These are phyloP conservation scores for Thalassaphorura encarpata DNA, from an alignment of 1,140 invertebrate species.

Conservation along the genomic window DNA sequence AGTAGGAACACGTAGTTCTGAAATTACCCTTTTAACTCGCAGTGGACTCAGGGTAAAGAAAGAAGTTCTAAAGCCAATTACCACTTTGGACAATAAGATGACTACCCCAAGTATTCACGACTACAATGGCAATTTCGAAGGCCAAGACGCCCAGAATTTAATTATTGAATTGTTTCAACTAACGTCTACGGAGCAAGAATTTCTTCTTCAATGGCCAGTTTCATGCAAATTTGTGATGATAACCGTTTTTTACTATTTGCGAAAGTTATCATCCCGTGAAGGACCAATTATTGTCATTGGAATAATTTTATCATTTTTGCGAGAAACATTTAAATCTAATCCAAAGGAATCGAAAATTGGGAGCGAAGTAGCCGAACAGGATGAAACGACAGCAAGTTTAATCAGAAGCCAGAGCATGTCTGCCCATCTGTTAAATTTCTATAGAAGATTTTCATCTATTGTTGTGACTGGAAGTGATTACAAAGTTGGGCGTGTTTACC, in stretches of 20 bases:
- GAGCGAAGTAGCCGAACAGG: not conserved
- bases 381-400: not conserved
- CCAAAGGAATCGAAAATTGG: not conserved
- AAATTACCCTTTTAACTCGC: slow-evolving; percentile 1
- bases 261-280: not conserved
- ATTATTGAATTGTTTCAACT: not conserved
- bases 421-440: not conserved
- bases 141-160: not conserved
- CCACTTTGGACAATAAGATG: not conserved
- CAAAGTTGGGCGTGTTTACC: slow-evolving; percentile 4
- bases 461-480: not conserved
- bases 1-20: slow-evolving; percentile 1
- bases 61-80: not conserved
- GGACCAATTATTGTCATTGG: not conserved
- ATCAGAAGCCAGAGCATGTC: not conserved
- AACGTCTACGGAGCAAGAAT: not conserved
- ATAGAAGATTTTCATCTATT: not conserved
- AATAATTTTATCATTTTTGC: not conserved
- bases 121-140: not conserved
- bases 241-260: not conserved
- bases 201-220: slow-evolving; percentile 4
- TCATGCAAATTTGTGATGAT: not conserved
- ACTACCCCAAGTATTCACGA: not conserved
- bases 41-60: not conserved
- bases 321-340: not conserved